A percentile compares a stretch with the other conserved stretches of the same genome.
These are phyloP conservation scores for Tortricodes alternella DNA, from an alignment of 2,888 invertebrate genomes.

Conservation along the genomic window DNA sequence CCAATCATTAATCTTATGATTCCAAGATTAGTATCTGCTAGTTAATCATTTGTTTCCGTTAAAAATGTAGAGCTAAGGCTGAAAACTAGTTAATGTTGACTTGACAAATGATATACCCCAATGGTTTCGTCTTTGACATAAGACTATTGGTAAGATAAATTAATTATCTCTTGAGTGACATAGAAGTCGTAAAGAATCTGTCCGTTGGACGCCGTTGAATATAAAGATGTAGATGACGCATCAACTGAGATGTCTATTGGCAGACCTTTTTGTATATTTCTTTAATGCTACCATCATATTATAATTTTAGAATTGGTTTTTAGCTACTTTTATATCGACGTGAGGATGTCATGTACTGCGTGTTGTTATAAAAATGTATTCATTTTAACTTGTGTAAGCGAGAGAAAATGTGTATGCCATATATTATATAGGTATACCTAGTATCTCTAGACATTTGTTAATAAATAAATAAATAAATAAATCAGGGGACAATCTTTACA, in stretches of 20 bases:
- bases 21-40: neutral
- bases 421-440: too few species aligned
- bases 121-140: conserved; percentile 42
- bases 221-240: conserved; percentile 62
- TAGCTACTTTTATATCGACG: neutral
- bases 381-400: too few species aligned
- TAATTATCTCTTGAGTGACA: conserved; percentile 51
- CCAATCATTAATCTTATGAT: conserved; percentile 12
- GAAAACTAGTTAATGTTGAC: neutral
- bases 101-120: conserved; percentile 29
- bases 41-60: too few species aligned
- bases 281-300: conserved; percentile 22
- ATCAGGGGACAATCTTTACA: too few species aligned
- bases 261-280: conserved; percentile 38
- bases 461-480: too few species aligned
- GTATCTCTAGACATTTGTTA: too few species aligned
- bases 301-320: conserved; percentile 15
- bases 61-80: too few species aligned
- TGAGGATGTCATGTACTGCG: neutral
- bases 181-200: conserved; percentile 54
- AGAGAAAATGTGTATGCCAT: too few species aligned
- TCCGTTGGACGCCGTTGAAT: conserved; percentile 46
- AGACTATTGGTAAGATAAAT: conserved; percentile 44
- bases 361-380: neutral
- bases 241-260: conserved; percentile 62